A percentile compares a stretch with the other conserved stretches of the same genome.
These are phyloP conservation scores for Sepioteuthis lessoniana DNA, from an alignment of 2,888 invertebrate species.

Conservation along the genomic window DNA sequence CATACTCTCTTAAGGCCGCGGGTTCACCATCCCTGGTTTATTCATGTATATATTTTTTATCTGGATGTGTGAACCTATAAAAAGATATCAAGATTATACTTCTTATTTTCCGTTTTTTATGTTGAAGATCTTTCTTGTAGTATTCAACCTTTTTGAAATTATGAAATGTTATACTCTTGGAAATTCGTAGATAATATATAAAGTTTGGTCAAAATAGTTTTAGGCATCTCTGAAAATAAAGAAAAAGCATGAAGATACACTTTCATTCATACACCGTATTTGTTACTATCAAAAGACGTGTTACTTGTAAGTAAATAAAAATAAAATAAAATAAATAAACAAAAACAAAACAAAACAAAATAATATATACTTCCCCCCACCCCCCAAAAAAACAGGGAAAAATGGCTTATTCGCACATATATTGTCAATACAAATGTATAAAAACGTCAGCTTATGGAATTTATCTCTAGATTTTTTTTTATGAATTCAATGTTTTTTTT, in stretches of 20 bases:
- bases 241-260: not conserved
- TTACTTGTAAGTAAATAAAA: not conserved
- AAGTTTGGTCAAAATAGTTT: not conserved
- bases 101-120: not conserved
- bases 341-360: too few species aligned
- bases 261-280: not conserved
- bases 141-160: not conserved
- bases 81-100: not conserved
- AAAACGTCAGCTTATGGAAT: conserved; percentile 12
- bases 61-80: not conserved
- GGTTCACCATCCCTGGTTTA: too few species aligned
- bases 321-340: too few species aligned
- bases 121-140: not conserved
- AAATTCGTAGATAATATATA: not conserved
- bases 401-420: conserved; percentile 20
- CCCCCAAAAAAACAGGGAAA: not conserved
- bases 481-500: not conserved
- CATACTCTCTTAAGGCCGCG: too few species aligned
- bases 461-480: not conserved
- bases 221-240: not conserved
- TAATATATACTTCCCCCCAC: too few species aligned
- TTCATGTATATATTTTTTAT: not conserved
- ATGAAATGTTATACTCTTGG: not conserved
- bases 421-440: not conserved
- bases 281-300: conserved; percentile 11